Conservation (phyloP, 2,797 vertebrate species). For the Falco peregrinus region DNA sequence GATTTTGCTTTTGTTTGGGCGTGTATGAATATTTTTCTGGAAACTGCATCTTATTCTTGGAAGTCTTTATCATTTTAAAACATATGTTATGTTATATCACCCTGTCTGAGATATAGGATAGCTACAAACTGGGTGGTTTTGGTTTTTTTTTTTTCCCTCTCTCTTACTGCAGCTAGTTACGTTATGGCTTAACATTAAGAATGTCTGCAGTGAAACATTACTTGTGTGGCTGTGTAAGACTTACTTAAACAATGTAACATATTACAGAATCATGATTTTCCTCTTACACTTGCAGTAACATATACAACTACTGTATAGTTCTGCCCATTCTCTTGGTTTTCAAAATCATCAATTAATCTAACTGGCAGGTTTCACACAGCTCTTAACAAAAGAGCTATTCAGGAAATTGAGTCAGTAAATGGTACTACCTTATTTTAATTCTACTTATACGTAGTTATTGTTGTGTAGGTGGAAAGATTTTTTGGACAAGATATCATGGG, state of each 20-base stretch:
- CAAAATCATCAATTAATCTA: not conserved
- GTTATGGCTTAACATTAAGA: conserved; percentile 50
- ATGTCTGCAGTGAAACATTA: conserved; percentile 42
- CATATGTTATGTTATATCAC: conserved; percentile 63
- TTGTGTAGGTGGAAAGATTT: not conserved
- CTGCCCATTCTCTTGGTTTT: not conserved
- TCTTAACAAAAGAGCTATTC: conserved; percentile 12
- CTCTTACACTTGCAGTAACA: not conserved
- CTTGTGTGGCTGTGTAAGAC: not conserved
- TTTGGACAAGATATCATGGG: not conserved
- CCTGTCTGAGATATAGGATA: conserved; percentile 50
- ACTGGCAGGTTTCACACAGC: not conserved
- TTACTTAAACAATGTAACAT: conserved; percentile 5
- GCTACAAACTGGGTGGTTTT: conserved; percentile 42
- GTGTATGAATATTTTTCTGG: conserved; percentile 67
- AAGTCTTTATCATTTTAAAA: conserved; percentile 73
- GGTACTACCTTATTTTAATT: conserved; percentile 15
- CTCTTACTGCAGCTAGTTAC: conserved; percentile 50
- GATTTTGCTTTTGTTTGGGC: conserved; percentile 69
- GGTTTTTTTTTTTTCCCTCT: not conserved
- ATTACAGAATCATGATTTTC: not conserved
- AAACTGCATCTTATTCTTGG: conserved; percentile 65
- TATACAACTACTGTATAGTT: not conserved
- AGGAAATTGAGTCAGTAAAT: not conserved
- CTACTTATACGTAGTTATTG: not conserved